phyloP scores from a whole-genome alignment of 2,888 invertebrate genomes.

The Drosophila bunnanda region DNA sequence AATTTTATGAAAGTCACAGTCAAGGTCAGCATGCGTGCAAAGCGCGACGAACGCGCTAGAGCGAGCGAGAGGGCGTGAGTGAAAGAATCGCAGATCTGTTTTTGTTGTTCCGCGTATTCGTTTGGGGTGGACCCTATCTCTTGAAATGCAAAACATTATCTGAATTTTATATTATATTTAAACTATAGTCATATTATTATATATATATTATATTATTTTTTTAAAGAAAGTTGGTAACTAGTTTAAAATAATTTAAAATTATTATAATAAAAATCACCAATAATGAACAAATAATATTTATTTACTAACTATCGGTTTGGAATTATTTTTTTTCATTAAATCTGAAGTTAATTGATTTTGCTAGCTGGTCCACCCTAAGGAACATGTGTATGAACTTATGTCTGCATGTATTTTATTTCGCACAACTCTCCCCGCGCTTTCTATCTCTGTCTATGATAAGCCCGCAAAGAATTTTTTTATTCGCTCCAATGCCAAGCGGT shows the following conservation, averaged over 20 bases:
- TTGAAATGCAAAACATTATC: background rate
- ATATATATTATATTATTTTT: too few species aligned
- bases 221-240: too few species aligned
- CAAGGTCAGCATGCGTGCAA: constrained; percentile 81
- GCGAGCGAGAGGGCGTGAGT: constrained; percentile 31
- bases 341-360: background rate
- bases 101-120: constrained; percentile 21
- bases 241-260: too few species aligned
- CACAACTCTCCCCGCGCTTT: constrained; percentile 9
- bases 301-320: background rate
- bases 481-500: constrained; percentile 12
- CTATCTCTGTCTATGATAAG: constrained; percentile 22
- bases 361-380: constrained; percentile 13
- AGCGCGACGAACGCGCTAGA: constrained; percentile 36
- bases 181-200: background rate
- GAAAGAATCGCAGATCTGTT: constrained; percentile 37
- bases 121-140: constrained; percentile 26
- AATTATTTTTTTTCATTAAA: too few species aligned
- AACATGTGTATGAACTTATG: constrained; percentile 5
- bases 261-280: too few species aligned
- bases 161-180: too few species aligned
- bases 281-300: too few species aligned
- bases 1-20: constrained; percentile 82
- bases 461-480: constrained; percentile 24
- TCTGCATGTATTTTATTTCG: constrained; percentile 6